Base-by-base conservation (phyloP, 2,797 vertebrate species). In the Scomberomorus guttatus region DNA sequence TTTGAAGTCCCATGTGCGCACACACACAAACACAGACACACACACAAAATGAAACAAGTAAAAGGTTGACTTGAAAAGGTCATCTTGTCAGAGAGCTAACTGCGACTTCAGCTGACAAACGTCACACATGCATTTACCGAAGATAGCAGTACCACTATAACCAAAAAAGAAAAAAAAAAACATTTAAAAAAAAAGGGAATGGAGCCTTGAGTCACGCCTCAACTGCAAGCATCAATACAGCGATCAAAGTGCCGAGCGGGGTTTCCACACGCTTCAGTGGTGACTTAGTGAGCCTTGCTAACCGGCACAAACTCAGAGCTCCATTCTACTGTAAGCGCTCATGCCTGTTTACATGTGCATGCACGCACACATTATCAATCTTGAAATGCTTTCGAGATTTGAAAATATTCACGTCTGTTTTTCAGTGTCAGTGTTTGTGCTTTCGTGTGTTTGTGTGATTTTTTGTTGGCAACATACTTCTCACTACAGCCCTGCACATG, bases 11-110 rank as follows among this genome's bases (percentile, higher is more conserved):
- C 37, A 58, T 62, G 48, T 78, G 73, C 32, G n/a, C 24, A 14
- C 46, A 3, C 1, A 18, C 58, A 48, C 56, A 39, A 55, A 62
- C 18, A 51, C 34, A 39, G 63, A 73, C 46, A 62, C 37, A 1
- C 24, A 44, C 71, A 60, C 77, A 67, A 39, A 82, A 77, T 69
- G 75, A 83, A 77, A 80, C 48, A 67, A 69, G 63, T 58, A 67
- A 85, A 84, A 77, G 65, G 66, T 71, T 57, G 70, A 72, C 77
- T 70, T 68, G 57, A 84, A 82, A 90, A 91, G 79, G 89, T 79
- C 81, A 82, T 79, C 59, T 68, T 77, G 67, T 83, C 72, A 34
- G 42, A 58, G 25, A 58, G 58, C 24, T 80, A 78, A 88, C 82
- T 84, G 52, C 75, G 2, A 29, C 57, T 81, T 77, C 52, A 54